Percentiles rank a stretch among this genome's conserved stretches.
These are phyloP conservation scores for Cosmopolites sordidus DNA, from an alignment of 2,888 invertebrate genomes.

Conservation along the genomic window DNA sequence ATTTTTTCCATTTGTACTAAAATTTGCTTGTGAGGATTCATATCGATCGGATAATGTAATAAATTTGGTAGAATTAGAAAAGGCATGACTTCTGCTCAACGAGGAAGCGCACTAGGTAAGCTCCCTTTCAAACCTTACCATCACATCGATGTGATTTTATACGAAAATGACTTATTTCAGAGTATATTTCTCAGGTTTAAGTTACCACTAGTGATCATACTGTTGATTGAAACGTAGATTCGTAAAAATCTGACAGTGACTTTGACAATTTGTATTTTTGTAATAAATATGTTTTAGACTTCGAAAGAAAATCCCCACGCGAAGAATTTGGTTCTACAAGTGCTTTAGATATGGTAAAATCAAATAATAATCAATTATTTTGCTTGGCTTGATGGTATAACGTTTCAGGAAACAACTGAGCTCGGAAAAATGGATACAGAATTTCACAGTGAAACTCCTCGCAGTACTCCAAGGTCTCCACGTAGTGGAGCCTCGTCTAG, in stretches of 20 bases:
- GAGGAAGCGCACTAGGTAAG: background rate
- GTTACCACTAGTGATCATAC: no score
- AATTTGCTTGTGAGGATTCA: conserved; percentile 21
- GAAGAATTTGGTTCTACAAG: conserved; percentile 16
- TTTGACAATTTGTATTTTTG: background rate
- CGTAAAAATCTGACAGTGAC: background rate
- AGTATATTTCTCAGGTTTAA: no score
- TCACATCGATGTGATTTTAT: no score
- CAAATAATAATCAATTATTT: no score
- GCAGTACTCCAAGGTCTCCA: conserved; percentile 9
- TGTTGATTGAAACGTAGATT: background rate
- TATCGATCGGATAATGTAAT: conserved; percentile 10
- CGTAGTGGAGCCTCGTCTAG: conserved; percentile 18
- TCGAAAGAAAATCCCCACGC: background rate
- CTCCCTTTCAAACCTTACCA: no score
- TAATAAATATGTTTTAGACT: conserved; percentile 1
- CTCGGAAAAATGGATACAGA: conserved; percentile 15
- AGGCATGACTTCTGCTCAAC: conserved; percentile 7
- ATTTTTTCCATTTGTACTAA: conserved; percentile 15
- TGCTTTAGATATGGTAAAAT: conserved; percentile 11
- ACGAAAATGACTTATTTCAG: no score
- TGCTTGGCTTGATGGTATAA: background rate
- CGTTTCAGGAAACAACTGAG: conserved; percentile 11
- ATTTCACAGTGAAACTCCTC: conserved; percentile 15
- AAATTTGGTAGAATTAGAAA: conserved; percentile 1